Percentiles rank a stretch among this genome's conserved stretches.
Conservation (phyloP, 2,113 vertebrate genomes). For the Heterotilapia buettikoferi region DNA sequence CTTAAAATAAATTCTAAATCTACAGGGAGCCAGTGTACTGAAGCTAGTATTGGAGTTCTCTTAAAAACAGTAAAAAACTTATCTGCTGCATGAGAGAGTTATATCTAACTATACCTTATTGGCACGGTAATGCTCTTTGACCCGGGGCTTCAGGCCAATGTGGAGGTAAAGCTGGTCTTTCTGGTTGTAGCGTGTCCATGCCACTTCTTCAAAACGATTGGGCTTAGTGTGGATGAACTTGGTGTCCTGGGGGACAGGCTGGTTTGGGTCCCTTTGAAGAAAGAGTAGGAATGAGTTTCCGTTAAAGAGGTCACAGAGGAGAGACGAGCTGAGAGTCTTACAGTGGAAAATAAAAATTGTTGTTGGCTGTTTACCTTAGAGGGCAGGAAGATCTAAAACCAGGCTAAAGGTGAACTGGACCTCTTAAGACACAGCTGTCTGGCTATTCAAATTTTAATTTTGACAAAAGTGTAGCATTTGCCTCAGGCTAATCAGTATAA, state of each 20-base stretch:
- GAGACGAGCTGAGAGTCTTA: not conserved
- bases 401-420: not conserved
- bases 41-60: not conserved
- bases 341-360: not conserved
- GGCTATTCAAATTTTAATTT: constrained; percentile 21
- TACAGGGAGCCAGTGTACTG: not conserved
- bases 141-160: constrained; percentile 95
- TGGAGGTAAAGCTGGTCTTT: constrained; percentile 98
- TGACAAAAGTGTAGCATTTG: constrained; percentile 18
- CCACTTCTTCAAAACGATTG: constrained; percentile 98
- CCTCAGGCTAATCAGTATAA: constrained; percentile 29
- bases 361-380: not conserved
- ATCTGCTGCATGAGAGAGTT: not conserved
- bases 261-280: constrained; percentile 87
- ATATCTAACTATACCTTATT: constrained; percentile 76
- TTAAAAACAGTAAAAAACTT: not conserved
- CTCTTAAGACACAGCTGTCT: not conserved
- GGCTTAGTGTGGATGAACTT: constrained; percentile 99
- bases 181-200: constrained; percentile 97
- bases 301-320: not conserved
- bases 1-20: not conserved
- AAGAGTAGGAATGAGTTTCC: not conserved
- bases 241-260: constrained; percentile 97
- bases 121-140: constrained; percentile 97
- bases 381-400: not conserved